Evolutionary conservation across 2,888 invertebrate species (phyloP), one percentile per base, ranked within the genome.

Genomic region (Andrena hattorfiana): DNA sequence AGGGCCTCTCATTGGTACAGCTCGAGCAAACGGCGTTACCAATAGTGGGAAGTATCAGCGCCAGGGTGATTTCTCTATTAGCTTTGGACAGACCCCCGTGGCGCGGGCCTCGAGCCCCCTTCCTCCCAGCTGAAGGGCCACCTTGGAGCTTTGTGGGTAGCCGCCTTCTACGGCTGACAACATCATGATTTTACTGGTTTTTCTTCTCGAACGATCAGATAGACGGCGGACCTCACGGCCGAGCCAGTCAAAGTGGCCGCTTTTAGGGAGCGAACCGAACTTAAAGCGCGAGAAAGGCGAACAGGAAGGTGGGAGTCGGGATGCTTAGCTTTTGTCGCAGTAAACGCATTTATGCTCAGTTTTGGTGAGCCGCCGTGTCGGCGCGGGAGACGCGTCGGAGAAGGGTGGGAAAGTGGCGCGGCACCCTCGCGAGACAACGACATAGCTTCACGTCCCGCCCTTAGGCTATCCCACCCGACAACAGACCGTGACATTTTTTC

Each of bases 11-110:
- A 71, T 82, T 83, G 87, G 81, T 84, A 85, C 82, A 85, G 82
- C 83, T 86, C 85, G 81, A 83, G 81, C 74, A 82, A 87, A 84
- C 85, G 84, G 86, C 85, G 90, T 89, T 86, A 89, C 73, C 83
- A 89, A 90, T 87, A 89, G 91, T 85, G 89, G 86, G 86, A 91
- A 87, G 88, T 90, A 92, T 92, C 91, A 90, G 85, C 90, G 85
- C 87, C 86, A 82, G 85, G 85, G 88, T 92, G 92, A 92, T 92
- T 92, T 91, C 92, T 92, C 89, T 92, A 92, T 92, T 92, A 92
- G 91, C 85, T 90, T 80, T 76, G 80, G 87, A 60, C 71, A 80
- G 90, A 88, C 88, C 89, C 92, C 92, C 85, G 90, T 89, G 87
- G 92, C 84, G 92, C 81, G 69, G 85, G 84, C 81, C 77, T 78